phyloP scores from a whole-genome alignment of 2,113 vertebrate species.

The Pseudopodoces humilis region DNA sequence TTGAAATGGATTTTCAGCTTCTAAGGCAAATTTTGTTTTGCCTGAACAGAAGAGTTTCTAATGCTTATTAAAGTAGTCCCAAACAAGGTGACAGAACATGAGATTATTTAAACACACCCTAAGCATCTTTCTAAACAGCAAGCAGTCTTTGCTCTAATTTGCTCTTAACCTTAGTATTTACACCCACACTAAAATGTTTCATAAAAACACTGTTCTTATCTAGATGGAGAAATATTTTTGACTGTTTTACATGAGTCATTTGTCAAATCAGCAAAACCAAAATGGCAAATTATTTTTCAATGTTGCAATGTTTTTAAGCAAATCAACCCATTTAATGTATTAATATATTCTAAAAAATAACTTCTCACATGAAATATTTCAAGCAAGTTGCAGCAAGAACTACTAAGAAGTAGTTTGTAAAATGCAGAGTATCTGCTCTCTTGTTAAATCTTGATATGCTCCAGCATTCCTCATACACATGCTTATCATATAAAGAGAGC shows the following conservation, averaged over 20 bases:
- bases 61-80: background rate
- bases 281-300: background rate
- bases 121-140: background rate
- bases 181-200: background rate
- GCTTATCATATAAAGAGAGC: background rate
- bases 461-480: background rate
- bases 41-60: background rate
- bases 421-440: background rate
- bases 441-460: background rate
- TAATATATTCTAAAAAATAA: slow-evolving; percentile 1
- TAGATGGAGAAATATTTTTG: background rate
- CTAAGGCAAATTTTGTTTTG: background rate
- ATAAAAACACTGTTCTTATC: background rate
- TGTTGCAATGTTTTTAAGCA: background rate
- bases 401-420: background rate
- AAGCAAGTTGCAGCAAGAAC: background rate
- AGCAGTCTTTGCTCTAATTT: background rate
- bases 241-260: background rate
- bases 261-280: background rate
- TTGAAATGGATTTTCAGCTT: background rate
- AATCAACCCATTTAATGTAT: background rate
- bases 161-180: background rate
- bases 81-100: background rate
- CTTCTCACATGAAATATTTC: background rate
- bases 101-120: background rate